phyloP scores from a whole-genome alignment of 2,888 invertebrate genomes.

The Macrophya annulata region DNA sequence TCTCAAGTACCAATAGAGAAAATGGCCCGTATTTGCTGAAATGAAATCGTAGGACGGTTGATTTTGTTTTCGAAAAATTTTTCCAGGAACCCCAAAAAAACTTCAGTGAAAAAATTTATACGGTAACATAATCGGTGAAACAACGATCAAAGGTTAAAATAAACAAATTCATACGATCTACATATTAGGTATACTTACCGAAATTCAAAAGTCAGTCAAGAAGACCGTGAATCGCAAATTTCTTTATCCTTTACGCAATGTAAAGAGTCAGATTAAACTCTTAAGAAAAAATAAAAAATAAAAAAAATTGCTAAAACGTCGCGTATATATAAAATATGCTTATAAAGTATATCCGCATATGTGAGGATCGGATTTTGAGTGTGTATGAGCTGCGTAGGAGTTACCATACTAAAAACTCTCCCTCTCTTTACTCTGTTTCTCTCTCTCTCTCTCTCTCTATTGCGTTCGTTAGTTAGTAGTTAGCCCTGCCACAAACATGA shows the following conservation, averaged over 20 bases:
- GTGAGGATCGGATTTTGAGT: neutral
- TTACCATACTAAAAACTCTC: neutral
- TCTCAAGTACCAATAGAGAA: constrained; percentile 37
- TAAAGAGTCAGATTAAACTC: neutral
- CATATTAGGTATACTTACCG: neutral
- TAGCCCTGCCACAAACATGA: neutral
- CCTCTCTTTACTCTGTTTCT: neutral
- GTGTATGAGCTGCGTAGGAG: neutral
- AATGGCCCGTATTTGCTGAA: constrained; percentile 36
- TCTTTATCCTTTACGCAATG: neutral
- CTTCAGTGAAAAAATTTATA: neutral
- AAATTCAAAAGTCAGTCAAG: neutral
- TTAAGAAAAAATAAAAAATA: no score
- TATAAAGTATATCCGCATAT: no score
- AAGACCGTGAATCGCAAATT: neutral
- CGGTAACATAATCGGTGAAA: neutral
- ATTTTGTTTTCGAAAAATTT: constrained; percentile 19
- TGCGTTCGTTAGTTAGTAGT: neutral
- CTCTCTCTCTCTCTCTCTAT: neutral
- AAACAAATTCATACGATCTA: neutral
- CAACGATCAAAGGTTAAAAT: neutral
- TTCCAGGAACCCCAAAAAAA: neutral
- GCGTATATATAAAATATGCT: no score
- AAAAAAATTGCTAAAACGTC: no score
- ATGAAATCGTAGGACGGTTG: constrained; percentile 20